Percentiles rank a stretch among this genome's conserved stretches.
These are phyloP conservation scores for Gnatocerus cornutus DNA, from an alignment of 2,888 invertebrate species.

Conservation along the genomic window DNA sequence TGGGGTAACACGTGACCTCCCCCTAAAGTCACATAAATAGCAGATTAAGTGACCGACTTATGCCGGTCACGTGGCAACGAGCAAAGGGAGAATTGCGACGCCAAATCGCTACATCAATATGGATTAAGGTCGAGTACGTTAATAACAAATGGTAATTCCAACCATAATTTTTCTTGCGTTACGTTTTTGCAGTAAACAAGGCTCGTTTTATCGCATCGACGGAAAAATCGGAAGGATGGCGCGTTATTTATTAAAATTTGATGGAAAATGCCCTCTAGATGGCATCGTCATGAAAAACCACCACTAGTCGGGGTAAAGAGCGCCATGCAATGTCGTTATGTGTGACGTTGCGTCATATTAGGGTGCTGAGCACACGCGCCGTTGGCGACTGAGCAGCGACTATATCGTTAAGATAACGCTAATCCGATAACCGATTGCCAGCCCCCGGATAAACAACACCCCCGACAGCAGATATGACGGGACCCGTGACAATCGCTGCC, in stretches of 20 bases:
- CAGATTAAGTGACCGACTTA: conserved; percentile 72
- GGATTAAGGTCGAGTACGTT: conserved; percentile 60
- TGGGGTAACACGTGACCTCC: conserved; percentile 63
- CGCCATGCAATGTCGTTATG: conserved; percentile 33
- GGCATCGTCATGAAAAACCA: conserved; percentile 24
- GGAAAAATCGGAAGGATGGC: conserved; percentile 3
- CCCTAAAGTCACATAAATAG: conserved; percentile 71
- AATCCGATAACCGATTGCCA: conserved; percentile 72
- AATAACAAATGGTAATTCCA: conserved; percentile 16
- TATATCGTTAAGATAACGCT: conserved; percentile 72
- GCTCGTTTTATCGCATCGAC: not conserved
- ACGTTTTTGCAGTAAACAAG: conserved; percentile 9
- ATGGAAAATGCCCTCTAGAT: conserved; percentile 27
- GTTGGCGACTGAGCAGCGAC: conserved; percentile 65
- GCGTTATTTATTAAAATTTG: conserved; percentile 42
- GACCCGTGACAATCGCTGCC: conserved; percentile 71
- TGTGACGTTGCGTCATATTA: conserved; percentile 50
- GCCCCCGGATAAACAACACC: conserved; percentile 69
- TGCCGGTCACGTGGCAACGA: conserved; percentile 67
- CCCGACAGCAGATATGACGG: conserved; percentile 67
- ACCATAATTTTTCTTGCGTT: not conserved
- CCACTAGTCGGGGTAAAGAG: conserved; percentile 12
- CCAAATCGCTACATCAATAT: conserved; percentile 63
- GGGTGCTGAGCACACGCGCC: conserved; percentile 61
- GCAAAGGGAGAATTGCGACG: conserved; percentile 50